These are phyloP conservation scores for Microcebus lehilahytsara DNA, from an alignment of 2,113 vertebrate species.

Conservation along the genomic window DNA sequence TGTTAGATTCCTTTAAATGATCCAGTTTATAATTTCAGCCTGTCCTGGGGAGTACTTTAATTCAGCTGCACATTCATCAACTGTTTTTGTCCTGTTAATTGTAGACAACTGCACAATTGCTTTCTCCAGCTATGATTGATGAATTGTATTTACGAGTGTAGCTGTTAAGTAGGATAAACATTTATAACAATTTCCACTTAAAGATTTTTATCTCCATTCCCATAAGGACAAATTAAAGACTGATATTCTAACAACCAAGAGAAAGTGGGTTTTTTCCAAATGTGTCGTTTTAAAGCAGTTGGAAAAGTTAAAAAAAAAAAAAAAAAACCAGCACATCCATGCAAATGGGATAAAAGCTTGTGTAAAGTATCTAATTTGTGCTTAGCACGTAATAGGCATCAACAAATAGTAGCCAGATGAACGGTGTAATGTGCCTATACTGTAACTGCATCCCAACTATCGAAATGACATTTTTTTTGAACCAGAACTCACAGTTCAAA, in stretches of 20 bases:
- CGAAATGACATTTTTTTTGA: background rate
- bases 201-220: constrained; percentile 82
- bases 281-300: constrained; percentile 37
- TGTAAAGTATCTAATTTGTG: background rate
- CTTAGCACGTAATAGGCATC: background rate
- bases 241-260: constrained; percentile 63
- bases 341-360: background rate
- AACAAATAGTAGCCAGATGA: background rate
- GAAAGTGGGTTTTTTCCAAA: background rate
- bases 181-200: constrained; percentile 86
- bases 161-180: constrained; percentile 87
- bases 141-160: constrained; percentile 81
- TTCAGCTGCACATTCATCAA: constrained; percentile 91
- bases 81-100: constrained; percentile 90
- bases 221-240: constrained; percentile 81
- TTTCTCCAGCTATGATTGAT: constrained; percentile 87
- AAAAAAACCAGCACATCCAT: background rate
- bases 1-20: constrained; percentile 91
- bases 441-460: background rate
- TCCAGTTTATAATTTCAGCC: constrained; percentile 88
- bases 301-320: constrained; percentile 1
- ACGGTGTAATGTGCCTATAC: background rate
- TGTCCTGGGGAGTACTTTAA: constrained; percentile 88
- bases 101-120: constrained; percentile 91
- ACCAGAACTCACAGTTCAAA: background rate